Evolutionary conservation across 1,140 invertebrate genomes (phyloP), one percentile per base, ranked within the genome.

Genomic region (Neomicropteryx cornuta): DNA sequence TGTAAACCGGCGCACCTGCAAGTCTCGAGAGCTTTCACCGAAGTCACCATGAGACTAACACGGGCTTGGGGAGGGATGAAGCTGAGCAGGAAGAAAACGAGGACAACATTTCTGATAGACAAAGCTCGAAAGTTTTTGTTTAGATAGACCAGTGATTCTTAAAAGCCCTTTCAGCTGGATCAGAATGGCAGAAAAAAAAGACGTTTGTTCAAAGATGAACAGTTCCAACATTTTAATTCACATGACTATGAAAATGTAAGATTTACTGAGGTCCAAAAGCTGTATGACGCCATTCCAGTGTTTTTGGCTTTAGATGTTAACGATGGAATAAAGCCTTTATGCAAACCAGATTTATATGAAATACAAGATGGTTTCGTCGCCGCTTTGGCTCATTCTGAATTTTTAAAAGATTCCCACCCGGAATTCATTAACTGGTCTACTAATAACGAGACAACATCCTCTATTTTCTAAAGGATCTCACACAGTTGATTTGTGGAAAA

Each of bases 261-360:
- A 18, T 41, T 33, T 24, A 14, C 46, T 3, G 35, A 41, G 11
- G 33, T 42, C 1, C 28, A 44, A n/a, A 46, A 43, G 38, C 18
- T 11, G 17, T 47, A 44, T 27, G 32, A 32, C 19, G 37, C 46
- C 11, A 30, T 39, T 13, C 48, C 47, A 3, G 49, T 46, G 5
- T 51, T 49, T 39, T 18, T 24, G 4, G 43, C 49, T 3, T 39
- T 49, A 13, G 41, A 47, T 24, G 30, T 44, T 5, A 51, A 51
- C 29, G 47, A 49, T 22, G 49, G 48, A 20, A 13, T 51, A 5
- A 41, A 35, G 19, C 32, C 31, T 3, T 35, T 20, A 20, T 32
- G 36, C 13, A 20, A n/a, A 6, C n/a, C 10, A 3, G 8, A 18
- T 29, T 35, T 41, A 19, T 24, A 16, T n/a, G 6, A n/a, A 18